Evolutionary conservation across 2,888 invertebrate genomes (phyloP).

Genomic region (Drosophila diplacantha): DNA sequence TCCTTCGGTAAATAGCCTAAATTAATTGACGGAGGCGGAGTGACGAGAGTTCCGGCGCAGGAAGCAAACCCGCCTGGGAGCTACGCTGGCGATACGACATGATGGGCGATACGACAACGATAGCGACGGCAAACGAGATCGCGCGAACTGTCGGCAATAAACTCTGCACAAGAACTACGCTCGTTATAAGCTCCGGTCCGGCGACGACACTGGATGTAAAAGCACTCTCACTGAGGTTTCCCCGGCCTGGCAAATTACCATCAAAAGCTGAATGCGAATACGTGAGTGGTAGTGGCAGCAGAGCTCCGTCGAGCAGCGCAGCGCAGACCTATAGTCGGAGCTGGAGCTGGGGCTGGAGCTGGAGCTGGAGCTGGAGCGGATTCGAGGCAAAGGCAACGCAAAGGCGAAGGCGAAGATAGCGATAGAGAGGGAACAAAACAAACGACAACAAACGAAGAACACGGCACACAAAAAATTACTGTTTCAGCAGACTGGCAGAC

Average conservation of each 20-base stretch:
- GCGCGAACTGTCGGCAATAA: constrained; percentile 58
- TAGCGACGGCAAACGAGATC: constrained; percentile 48
- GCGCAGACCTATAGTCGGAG: neutral
- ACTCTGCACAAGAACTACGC: constrained; percentile 59
- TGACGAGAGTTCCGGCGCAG: constrained; percentile 24
- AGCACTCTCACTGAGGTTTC: constrained; percentile 66
- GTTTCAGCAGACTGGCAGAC: constrained; percentile 72
- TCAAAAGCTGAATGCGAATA: constrained; percentile 71
- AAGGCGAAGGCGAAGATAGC: constrained; percentile 58
- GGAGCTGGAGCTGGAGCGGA: constrained; percentile 8
- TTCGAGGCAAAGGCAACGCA: neutral
- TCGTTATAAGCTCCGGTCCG: constrained; percentile 61
- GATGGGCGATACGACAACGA: constrained; percentile 22
- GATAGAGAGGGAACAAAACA: constrained; percentile 72
- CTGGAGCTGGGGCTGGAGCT: constrained; percentile 2
- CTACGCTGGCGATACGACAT: constrained; percentile 35
- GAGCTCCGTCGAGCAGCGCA: constrained; percentile 8
- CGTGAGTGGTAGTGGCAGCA: constrained; percentile 56
- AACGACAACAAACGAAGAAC: constrained; percentile 58
- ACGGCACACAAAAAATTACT: constrained; percentile 63
- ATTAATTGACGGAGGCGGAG: constrained; percentile 9
- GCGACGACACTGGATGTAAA: constrained; percentile 59
- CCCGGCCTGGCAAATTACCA: constrained; percentile 65
- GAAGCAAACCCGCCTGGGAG: constrained; percentile 15
- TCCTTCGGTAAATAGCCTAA: constrained; percentile 4